These are phyloP conservation scores for Conchocele bisecta DNA, from an alignment of 2,888 invertebrate genomes.

Conservation along the genomic window DNA sequence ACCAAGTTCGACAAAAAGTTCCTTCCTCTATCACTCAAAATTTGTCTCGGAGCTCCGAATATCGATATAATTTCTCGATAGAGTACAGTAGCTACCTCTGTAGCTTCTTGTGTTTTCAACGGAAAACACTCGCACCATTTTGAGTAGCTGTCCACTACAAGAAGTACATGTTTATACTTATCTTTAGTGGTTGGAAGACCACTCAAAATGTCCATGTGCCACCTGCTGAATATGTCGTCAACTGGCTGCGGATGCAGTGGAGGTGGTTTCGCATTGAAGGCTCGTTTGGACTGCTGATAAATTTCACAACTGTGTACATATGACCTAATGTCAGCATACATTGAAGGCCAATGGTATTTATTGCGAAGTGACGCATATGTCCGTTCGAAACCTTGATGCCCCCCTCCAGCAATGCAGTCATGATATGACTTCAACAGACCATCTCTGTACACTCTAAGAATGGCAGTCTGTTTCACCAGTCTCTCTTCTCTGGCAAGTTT, in stretches of 20 bases:
- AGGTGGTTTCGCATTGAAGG: slow-evolving; percentile 21
- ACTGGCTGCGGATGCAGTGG: slow-evolving; percentile 39
- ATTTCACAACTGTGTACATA: slow-evolving; percentile 44
- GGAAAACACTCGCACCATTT: slow-evolving; percentile 49
- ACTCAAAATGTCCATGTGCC: slow-evolving; percentile 51
- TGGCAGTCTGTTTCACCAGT: slow-evolving; percentile 4
- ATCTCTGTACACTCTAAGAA: slow-evolving; percentile 21
- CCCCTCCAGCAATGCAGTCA: slow-evolving; percentile 43
- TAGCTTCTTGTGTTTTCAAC: slow-evolving; percentile 19
- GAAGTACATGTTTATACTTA: slow-evolving; percentile 42
- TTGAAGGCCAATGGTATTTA: slow-evolving; percentile 58
- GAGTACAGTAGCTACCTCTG: slow-evolving; percentile 35
- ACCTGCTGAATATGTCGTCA: slow-evolving; percentile 26
- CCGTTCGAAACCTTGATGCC: slow-evolving; percentile 55
- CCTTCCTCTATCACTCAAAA: slow-evolving; percentile 36
- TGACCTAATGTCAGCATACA: slow-evolving; percentile 42
- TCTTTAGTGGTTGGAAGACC: slow-evolving; percentile 37
- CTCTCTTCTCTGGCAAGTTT: slow-evolving; percentile 2
- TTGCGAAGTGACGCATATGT: slow-evolving; percentile 40
- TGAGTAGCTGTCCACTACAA: slow-evolving; percentile 50
- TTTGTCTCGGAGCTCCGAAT: slow-evolving; percentile 21
- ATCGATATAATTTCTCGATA: slow-evolving; percentile 30
- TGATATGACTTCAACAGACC: slow-evolving; percentile 45
- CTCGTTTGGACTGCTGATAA: slow-evolving; percentile 42
- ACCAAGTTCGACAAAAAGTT: slow-evolving; percentile 44